Conservation (phyloP, 2,888 invertebrate species). For the Eledona agricola region DNA sequence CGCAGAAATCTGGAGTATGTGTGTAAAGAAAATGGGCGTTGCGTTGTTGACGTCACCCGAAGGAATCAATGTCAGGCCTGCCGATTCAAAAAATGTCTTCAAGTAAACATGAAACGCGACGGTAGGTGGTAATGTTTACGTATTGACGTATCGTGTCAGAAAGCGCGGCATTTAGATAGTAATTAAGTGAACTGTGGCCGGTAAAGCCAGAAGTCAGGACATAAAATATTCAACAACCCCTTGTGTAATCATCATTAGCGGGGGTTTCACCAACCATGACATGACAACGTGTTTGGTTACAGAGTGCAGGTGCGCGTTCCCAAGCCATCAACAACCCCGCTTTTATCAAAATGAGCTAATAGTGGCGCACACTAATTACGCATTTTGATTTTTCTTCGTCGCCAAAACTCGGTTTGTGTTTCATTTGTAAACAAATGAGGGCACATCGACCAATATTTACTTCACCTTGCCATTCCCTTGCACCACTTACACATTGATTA, state of each 20-base stretch:
- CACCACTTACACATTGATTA: slow-evolving; percentile 18
- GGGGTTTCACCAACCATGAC: slow-evolving; percentile 52
- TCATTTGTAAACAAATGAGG: slow-evolving; percentile 19
- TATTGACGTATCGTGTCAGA: slow-evolving; percentile 24
- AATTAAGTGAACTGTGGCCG: slow-evolving; percentile 34
- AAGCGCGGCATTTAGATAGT: slow-evolving; percentile 38
- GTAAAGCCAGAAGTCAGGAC: slow-evolving; percentile 52
- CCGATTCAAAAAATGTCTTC: slow-evolving; percentile 88
- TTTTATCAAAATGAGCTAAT: too few relatives aligned
- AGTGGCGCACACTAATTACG: too few relatives aligned
- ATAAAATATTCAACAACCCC: slow-evolving; percentile 54
- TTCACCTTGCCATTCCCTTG: slow-evolving; percentile 34
- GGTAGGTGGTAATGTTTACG: slow-evolving; percentile 69
- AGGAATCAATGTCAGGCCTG: slow-evolving; percentile 96
- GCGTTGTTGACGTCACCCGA: slow-evolving; percentile 90
- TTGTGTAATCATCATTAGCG: slow-evolving; percentile 53
- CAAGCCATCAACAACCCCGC: slow-evolving; percentile 23
- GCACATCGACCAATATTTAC: slow-evolving; percentile 28
- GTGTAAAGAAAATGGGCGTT: slow-evolving; percentile 88
- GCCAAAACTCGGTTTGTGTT: too few relatives aligned
- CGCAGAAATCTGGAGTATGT: slow-evolving; percentile 86
- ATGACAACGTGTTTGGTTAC: slow-evolving; percentile 52
- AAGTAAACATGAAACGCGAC: slow-evolving; percentile 93
- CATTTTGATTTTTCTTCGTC: background rate
- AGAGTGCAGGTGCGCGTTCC: slow-evolving; percentile 34